Evolutionary conservation across 2,113 vertebrate genomes (phyloP).

Genomic region (Acrocephalus arundinaceus): DNA sequence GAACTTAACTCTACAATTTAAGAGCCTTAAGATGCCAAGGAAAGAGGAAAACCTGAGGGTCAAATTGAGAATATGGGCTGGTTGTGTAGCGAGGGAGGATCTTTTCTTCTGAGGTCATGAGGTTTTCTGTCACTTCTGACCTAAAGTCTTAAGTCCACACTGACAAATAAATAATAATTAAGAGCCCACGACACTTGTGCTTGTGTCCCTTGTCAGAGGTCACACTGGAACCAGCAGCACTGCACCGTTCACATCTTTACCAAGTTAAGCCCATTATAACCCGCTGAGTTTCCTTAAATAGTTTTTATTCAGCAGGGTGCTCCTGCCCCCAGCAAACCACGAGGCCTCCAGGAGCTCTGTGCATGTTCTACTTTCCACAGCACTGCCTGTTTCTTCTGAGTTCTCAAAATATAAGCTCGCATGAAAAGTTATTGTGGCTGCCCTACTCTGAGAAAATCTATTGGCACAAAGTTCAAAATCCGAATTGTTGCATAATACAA

Average conservation of each 20-base stretch:
- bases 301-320: background rate
- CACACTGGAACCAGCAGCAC: background rate
- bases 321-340: background rate
- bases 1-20: constrained; percentile 70
- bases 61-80: background rate
- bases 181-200: background rate
- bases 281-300: background rate
- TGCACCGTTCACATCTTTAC: background rate
- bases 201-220: background rate
- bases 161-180: background rate
- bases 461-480: background rate
- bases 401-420: background rate
- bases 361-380: background rate
- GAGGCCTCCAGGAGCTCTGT: background rate
- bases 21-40: constrained; percentile 49
- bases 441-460: background rate
- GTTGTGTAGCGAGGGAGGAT: background rate
- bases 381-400: background rate
- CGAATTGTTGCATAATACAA: background rate
- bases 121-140: background rate
- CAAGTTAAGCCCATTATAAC: background rate
- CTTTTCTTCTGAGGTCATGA: background rate
- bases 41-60: constrained; percentile 4
- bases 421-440: background rate
- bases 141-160: background rate